Evolutionary conservation across 2,113 vertebrate genomes (phyloP).

Genomic region (Poeciliopsis prolifica): DNA sequence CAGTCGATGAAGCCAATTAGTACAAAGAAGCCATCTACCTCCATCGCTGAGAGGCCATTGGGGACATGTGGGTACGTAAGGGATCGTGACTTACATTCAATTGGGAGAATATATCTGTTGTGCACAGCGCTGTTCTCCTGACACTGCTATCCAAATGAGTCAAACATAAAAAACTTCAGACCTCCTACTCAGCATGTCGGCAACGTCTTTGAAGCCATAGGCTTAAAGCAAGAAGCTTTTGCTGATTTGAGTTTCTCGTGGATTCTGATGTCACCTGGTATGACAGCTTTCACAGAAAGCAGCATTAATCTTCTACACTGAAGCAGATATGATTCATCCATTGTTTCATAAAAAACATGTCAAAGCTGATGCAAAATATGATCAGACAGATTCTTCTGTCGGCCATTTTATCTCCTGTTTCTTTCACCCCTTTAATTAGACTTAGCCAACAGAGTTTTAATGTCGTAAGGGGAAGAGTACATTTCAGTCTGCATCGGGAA

Average conservation of each 20-base stretch:
- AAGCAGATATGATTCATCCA: neutral
- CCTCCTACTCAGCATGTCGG: neutral
- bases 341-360: neutral
- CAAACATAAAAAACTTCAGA: constrained; percentile 8
- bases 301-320: neutral
- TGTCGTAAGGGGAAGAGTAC: neutral
- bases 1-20: neutral
- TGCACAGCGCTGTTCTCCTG: neutral
- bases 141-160: neutral
- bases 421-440: neutral
- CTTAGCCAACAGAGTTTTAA: neutral
- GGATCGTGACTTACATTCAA: constrained; percentile 4
- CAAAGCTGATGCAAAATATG: neutral
- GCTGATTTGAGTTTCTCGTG: neutral
- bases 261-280: constrained; percentile 7
- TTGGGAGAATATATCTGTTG: neutral
- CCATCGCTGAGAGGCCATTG: neutral
- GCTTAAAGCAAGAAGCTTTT: neutral
- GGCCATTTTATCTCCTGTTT: neutral
- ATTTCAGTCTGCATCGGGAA: neutral
- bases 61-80: neutral
- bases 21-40: neutral
- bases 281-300: constrained; percentile 1
- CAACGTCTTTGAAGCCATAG: neutral
- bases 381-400: neutral